phyloP scores from a whole-genome alignment of 2,888 invertebrate genomes.

The Hyppa rectilinea region DNA sequence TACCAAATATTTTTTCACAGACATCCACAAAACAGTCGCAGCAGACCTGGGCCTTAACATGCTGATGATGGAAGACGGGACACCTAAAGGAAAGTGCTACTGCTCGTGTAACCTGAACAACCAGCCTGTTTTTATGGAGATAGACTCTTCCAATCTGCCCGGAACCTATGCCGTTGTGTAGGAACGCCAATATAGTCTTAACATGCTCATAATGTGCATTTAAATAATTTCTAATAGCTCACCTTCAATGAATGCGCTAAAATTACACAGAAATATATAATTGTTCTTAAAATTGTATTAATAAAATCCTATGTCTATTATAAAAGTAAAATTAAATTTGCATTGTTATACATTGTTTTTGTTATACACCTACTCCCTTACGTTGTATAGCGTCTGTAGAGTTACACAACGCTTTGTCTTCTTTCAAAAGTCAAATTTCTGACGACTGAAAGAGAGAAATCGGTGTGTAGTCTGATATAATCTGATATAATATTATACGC shows the following conservation, averaged over 20 bases:
- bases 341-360: slow-evolving; percentile 2
- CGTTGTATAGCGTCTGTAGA: too few species aligned
- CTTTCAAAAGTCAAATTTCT: too few species aligned
- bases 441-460: too few species aligned
- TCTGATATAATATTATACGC: too few species aligned
- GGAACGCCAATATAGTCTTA: background rate
- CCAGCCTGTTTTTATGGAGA: slow-evolving; percentile 4
- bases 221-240: background rate
- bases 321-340: background rate
- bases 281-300: slow-evolving; percentile 1
- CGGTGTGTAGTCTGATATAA: too few species aligned
- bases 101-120: slow-evolving; percentile 35
- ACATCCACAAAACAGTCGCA: background rate
- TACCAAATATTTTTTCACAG: slow-evolving; percentile 15
- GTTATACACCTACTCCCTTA: too few species aligned
- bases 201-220: background rate
- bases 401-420: too few species aligned
- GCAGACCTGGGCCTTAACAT: slow-evolving; percentile 7
- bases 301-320: too few species aligned
- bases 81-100: slow-evolving; percentile 21
- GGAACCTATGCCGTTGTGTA: background rate
- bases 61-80: background rate
- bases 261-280: slow-evolving; percentile 7
- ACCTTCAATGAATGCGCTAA: slow-evolving; percentile 1
- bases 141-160: background rate